Percentiles rank a stretch among this genome's conserved stretches.
phyloP scores from a whole-genome alignment of 2,797 vertebrate species.

The Sebastes baramenuke region DNA sequence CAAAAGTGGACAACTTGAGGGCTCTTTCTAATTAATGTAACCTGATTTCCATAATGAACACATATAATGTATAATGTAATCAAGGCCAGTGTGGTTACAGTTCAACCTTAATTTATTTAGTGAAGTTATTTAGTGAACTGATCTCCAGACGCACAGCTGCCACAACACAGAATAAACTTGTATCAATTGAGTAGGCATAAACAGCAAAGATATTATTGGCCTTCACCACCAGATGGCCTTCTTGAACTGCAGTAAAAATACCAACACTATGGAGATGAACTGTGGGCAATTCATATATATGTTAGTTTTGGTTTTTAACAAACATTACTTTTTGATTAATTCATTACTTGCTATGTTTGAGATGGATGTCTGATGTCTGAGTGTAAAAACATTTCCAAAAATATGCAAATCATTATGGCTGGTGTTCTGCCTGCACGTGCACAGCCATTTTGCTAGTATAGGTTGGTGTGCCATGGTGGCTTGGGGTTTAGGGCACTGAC shows the following conservation, averaged over 20 bases:
- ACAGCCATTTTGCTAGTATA: not conserved
- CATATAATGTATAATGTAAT: not conserved
- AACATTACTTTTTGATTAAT: not conserved
- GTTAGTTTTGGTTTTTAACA: not conserved
- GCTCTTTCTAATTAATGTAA: not conserved
- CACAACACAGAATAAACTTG: not conserved
- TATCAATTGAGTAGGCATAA: not conserved
- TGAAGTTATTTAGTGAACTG: not conserved
- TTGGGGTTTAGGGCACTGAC: not conserved
- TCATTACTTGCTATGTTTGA: not conserved
- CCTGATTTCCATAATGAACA: not conserved
- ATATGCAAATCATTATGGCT: not conserved
- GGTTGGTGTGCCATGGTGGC: not conserved
- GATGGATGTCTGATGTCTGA: not conserved
- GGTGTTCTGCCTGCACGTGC: not conserved
- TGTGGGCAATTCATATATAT: not conserved
- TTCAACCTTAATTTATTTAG: no score
- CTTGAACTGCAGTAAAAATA: conserved; percentile 16
- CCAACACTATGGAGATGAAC: not conserved
- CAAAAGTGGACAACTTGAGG: conserved; percentile 14
- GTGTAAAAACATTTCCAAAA: not conserved
- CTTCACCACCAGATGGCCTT: conserved; percentile 63
- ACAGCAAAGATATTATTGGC: not conserved
- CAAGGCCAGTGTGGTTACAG: not conserved
- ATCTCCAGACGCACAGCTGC: not conserved